These are phyloP conservation scores for Ditula angustiorana DNA, from an alignment of 2,888 invertebrate species.

Conservation along the genomic window DNA sequence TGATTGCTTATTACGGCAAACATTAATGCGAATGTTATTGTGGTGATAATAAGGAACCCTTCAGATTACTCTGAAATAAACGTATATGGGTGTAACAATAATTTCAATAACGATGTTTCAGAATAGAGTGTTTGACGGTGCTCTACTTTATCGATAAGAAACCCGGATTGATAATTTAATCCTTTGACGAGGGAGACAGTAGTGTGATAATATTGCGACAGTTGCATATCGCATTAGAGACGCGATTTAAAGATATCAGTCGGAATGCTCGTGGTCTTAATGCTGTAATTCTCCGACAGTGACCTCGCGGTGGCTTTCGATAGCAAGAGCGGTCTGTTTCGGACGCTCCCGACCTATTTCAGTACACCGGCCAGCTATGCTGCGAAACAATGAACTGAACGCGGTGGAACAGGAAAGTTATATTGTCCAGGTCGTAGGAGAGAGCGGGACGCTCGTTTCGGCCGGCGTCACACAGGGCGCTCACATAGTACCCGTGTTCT, in stretches of 20 bases:
- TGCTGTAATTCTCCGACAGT: conserved; percentile 70
- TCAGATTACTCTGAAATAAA: neutral
- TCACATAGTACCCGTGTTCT: conserved; percentile 81
- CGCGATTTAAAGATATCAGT: conserved; percentile 31
- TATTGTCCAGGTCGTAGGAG: conserved; percentile 63
- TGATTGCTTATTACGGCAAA: conserved; percentile 58
- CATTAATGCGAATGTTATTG: conserved; percentile 61
- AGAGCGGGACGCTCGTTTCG: conserved; percentile 69
- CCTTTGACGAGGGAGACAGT: conserved; percentile 47
- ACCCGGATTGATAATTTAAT: conserved; percentile 24
- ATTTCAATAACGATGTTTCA: neutral
- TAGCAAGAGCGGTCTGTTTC: conserved; percentile 79
- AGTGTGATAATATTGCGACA: conserved; percentile 48
- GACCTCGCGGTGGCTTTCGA: conserved; percentile 81
- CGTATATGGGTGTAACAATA: neutral
- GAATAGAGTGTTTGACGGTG: conserved; percentile 7
- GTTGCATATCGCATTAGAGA: neutral
- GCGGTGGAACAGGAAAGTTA: conserved; percentile 74
- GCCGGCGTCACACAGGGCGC: conserved; percentile 78
- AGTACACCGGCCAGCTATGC: conserved; percentile 76
- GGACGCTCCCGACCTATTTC: conserved; percentile 83
- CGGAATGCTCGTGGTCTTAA: conserved; percentile 48
- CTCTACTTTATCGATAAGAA: neutral
- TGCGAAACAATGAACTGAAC: conserved; percentile 82
- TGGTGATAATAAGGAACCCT: conserved; percentile 37